A percentile compares a stretch with the other conserved stretches of the same genome.
These are phyloP conservation scores for Sceliomorpha sp. DNA, from an alignment of 2,888 invertebrate genomes.

Conservation along the genomic window DNA sequence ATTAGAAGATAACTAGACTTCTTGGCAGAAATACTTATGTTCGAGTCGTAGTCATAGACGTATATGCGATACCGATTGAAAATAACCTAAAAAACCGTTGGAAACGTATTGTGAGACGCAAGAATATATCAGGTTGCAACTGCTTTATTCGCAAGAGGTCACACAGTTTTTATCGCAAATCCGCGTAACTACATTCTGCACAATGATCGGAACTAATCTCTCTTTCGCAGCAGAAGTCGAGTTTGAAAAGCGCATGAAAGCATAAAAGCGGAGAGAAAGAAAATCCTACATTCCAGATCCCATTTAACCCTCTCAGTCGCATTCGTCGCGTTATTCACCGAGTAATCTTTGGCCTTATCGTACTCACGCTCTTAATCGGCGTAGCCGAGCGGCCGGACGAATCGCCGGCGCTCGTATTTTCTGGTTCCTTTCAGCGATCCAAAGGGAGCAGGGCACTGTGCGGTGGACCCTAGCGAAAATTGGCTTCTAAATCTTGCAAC, in stretches of 20 bases:
- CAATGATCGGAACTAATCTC: constrained; percentile 37
- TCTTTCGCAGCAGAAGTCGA: constrained; percentile 12
- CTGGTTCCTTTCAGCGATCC: constrained; percentile 46
- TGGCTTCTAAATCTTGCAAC: constrained; percentile 77
- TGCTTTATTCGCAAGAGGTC: constrained; percentile 8
- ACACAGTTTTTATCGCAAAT: constrained; percentile 26
- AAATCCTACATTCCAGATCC: constrained; percentile 45
- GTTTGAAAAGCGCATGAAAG: constrained; percentile 16
- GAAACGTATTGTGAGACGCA: neutral
- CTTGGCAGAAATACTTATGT: constrained; percentile 26
- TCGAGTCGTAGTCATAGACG: constrained; percentile 19
- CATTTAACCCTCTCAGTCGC: constrained; percentile 44
- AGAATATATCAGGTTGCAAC: neutral
- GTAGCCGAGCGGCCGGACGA: constrained; percentile 47
- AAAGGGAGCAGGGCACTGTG: constrained; percentile 58
- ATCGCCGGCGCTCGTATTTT: constrained; percentile 51
- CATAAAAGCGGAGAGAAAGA: constrained; percentile 16
- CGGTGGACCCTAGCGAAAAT: constrained; percentile 76
- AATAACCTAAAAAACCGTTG: neutral
- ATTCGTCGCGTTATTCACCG: constrained; percentile 55
- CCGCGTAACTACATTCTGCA: constrained; percentile 12
- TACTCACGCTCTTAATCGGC: constrained; percentile 54
- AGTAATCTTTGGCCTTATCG: constrained; percentile 56
- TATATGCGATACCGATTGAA: constrained; percentile 16
- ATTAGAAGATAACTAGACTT: constrained; percentile 45